Evolutionary conservation across 2,113 vertebrate species (phyloP), one percentile per base, ranked within the genome.

Genomic region (Chunga burmeisteri): DNA sequence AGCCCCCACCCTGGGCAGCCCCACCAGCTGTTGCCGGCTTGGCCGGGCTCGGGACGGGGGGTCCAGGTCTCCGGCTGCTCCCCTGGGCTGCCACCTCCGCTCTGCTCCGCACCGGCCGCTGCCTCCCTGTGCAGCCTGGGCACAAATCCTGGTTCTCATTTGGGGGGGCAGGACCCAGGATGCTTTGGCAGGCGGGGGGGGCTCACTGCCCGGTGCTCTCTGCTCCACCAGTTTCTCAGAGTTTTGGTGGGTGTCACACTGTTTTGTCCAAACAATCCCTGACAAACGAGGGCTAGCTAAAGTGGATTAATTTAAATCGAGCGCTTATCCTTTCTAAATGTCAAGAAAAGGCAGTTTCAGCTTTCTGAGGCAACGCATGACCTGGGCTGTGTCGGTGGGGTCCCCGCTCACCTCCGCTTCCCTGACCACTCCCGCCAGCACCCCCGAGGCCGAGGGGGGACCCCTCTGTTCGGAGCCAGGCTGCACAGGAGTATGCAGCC

Each of bases 321-420:
- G 73, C 3, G 3, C 65, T 92, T 87, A 87, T 90, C 72, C 88
- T 95, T 77, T 90, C 91, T 73, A 87, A 95, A 90, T 88, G 92
- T 65, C 92, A 95, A 29, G 77, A 73, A 70, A 90, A 89, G 61
- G 56, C 58, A 50, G 78, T 73, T 78, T 72, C 2, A 3, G 80
- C n/a, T 70, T 62, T 52, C 62, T 27, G 56, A 47, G 70, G 75
- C 36, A 29, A 10, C 0, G 16, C 3, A 21, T 7, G 53, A 30
- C 68, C 80, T 22, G 79, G 56, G 80, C 87, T 47, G 91, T 12
- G n/a, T 22, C 1, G 4, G 34, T 27, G 49, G 72, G 56, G 72
- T 67, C 78, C 38, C 72, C 9, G 8, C 62, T 62, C 74, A 10
- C 38, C 61, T 23, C 42, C 10, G 27, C 30, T 49, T 26, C 8